Percentiles rank a stretch among this genome's conserved stretches.
Conservation (phyloP, 2,888 invertebrate genomes). For the Homarus gammarus region DNA sequence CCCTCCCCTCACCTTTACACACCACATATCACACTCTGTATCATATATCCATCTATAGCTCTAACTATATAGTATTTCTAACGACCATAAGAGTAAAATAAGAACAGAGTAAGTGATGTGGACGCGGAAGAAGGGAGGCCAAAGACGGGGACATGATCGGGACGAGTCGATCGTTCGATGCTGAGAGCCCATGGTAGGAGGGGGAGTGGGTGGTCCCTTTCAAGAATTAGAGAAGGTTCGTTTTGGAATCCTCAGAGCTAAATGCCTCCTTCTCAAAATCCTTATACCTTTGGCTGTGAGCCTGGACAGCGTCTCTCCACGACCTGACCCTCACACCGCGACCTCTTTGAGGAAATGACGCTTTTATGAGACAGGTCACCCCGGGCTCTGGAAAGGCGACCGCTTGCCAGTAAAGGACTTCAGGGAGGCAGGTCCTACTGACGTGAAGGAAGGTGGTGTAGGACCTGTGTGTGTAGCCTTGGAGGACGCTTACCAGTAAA, state of each 20-base stretch:
- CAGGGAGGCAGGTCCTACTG: too few species aligned
- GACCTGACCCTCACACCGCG: background rate
- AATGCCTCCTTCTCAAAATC: conserved; percentile 49
- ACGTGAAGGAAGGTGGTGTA: too few species aligned
- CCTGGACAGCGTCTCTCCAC: conserved; percentile 41
- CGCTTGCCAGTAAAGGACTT: too few species aligned
- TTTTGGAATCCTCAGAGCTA: conserved; percentile 59
- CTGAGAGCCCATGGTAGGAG: conserved; percentile 13
- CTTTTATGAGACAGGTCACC: background rate
- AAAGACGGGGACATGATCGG: background rate
- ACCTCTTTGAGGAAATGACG: background rate
- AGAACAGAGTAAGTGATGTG: background rate
- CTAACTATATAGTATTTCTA: too few species aligned
- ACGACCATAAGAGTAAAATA: background rate
- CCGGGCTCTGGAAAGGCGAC: too few species aligned
- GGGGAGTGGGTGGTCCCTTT: too few species aligned
- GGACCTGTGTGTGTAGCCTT: too few species aligned
- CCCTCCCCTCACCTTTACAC: background rate
- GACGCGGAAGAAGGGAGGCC: background rate
- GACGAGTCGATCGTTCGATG: conserved; percentile 11
- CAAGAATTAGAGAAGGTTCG: conserved; percentile 58
- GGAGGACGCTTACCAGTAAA: too few species aligned
- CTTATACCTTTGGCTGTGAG: conserved; percentile 45
- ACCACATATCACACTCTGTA: background rate
- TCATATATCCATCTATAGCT: background rate